Percentiles rank a stretch among this genome's conserved stretches.
phyloP scores from a whole-genome alignment of 2,797 vertebrate genomes.

The Lepus townsendii region DNA sequence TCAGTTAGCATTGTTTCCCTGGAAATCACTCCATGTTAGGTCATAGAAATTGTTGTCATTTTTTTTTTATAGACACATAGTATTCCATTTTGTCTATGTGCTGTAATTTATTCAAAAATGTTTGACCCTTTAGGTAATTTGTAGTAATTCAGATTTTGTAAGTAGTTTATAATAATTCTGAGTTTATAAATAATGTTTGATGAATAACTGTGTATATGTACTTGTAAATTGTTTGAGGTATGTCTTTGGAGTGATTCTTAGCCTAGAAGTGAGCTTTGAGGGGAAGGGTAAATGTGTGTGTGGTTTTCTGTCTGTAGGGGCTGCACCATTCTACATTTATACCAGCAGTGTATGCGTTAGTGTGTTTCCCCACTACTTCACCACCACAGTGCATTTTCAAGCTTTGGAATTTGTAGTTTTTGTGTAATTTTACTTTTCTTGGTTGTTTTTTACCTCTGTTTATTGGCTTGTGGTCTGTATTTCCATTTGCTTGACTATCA shows the following conservation, averaged over 20 bases:
- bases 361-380: conserved; percentile 4
- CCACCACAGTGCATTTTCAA: conserved; percentile 19
- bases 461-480: background rate
- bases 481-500: background rate
- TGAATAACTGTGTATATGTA: background rate
- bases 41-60: background rate
- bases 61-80: background rate
- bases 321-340: conserved; percentile 11
- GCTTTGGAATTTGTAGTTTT: background rate
- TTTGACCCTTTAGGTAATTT: background rate
- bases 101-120: background rate
- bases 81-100: background rate
- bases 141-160: too few species aligned
- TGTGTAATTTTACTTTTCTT: conserved; percentile 44
- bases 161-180: conserved; percentile 7
- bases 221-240: conserved; percentile 27
- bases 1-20: conserved; percentile 33
- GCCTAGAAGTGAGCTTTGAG: background rate
- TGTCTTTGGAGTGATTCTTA: conserved; percentile 5
- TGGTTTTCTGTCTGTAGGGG: background rate
- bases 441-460: background rate
- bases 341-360: background rate
- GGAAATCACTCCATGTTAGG: background rate
- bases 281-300: background rate
- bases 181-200: background rate